Evolutionary conservation across 2,113 vertebrate species (phyloP), one percentile per base, ranked within the genome.

Genomic region (Nanorana parkeri): DNA sequence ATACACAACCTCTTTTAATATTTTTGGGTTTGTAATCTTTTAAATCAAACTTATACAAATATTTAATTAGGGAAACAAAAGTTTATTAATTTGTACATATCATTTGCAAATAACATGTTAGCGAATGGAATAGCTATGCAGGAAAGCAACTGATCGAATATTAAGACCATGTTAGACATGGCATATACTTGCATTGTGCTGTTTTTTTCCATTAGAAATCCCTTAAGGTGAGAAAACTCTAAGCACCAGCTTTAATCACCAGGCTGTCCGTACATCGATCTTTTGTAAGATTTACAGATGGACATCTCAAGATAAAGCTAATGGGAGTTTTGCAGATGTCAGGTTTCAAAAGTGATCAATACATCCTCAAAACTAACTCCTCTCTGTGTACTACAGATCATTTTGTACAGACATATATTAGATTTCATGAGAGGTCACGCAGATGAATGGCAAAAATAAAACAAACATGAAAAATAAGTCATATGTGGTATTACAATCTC

Each of bases 271-370:
- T 26, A 55, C 61, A 81, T 74, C 47, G 80, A 81, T 81, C 69
- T 51, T 36, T 32, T 56, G 80, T 66, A 56, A 74, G 47, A 81
- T 56, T 81, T 81, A 66, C 47, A 75, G 80, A 81, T 74, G 80
- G 60, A 81, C 60, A 81, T 54, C 61, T 74, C 51, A 74, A 75
- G 69, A 81, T 81, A 81, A 81, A 74, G 61, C 71, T 74, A 75
- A 67, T 75, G 69, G 69, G 61, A 81, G 51, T 28, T 28, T 68
- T 74, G 52, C 17, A 65, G 63, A 60, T 81, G 68, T 81, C 79
- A 66, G 47, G 26, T 56, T 67, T 67, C 79, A 66, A 56, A n/a
- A 24, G 26, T 17, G 58, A 81, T 81, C 80, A 75, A 81, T 81
- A 73, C 15, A 58, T 26, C 47, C 47, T 81, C 20, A 73, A 73